Evolutionary conservation across 2,888 invertebrate species (phyloP).

Genomic region (Chromoteleia sp.): DNA sequence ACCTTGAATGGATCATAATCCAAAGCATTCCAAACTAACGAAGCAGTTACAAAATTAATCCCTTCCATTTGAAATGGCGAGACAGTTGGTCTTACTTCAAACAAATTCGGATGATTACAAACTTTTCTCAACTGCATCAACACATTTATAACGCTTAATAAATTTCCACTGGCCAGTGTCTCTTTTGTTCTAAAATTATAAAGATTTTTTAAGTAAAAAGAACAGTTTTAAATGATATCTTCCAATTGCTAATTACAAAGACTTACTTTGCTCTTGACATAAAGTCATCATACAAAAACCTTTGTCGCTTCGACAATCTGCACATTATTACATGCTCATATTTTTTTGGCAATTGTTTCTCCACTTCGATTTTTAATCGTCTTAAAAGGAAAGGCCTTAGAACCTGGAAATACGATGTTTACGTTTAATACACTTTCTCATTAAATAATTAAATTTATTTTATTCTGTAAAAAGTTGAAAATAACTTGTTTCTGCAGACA

Average conservation of each 20-base stretch:
- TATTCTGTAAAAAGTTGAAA: background rate
- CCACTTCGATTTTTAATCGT: slow-evolving; percentile 96
- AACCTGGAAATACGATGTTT: slow-evolving; percentile 88
- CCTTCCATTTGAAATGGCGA: slow-evolving; percentile 97
- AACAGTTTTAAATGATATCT: too few relatives aligned
- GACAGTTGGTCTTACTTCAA: slow-evolving; percentile 97
- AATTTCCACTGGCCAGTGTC: slow-evolving; percentile 96
- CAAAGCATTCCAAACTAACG: slow-evolving; percentile 89
- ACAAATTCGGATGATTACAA: slow-evolving; percentile 99
- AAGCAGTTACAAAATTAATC: slow-evolving; percentile 89
- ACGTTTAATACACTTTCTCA: too few relatives aligned
- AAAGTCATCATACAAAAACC: slow-evolving; percentile 99
- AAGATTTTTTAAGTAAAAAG: too few relatives aligned
- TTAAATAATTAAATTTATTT: background rate
- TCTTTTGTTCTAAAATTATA: slow-evolving; percentile 91
- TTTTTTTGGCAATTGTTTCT: slow-evolving; percentile 98
- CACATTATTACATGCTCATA: slow-evolving; percentile 98
- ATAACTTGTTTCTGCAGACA: slow-evolving; percentile 80
- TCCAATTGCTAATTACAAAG: background rate
- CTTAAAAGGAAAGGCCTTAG: slow-evolving; percentile 96
- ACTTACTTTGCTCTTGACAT: slow-evolving; percentile 97
- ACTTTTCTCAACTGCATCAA: slow-evolving; percentile 98
- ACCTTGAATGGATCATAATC: slow-evolving; percentile 92
- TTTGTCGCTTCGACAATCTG: slow-evolving; percentile 96
- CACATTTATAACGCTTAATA: slow-evolving; percentile 97